A percentile compares a stretch with the other conserved stretches of the same genome.
These are phyloP conservation scores for Drosophila rufa DNA, from an alignment of 1,140 invertebrate genomes.

Conservation along the genomic window DNA sequence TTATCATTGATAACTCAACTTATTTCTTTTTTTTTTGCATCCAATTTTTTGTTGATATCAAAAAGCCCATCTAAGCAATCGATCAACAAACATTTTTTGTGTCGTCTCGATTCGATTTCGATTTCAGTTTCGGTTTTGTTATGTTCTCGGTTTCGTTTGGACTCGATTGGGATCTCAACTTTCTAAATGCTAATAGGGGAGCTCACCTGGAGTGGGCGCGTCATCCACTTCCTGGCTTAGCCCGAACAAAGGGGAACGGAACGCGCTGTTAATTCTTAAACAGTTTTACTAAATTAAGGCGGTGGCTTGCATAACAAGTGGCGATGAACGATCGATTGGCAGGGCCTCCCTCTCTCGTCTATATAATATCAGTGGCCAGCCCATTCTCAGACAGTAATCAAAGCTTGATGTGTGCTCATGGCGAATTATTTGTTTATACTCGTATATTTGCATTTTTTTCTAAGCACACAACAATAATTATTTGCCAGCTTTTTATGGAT, in stretches of 20 bases:
- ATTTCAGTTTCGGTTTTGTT: constrained; percentile 15
- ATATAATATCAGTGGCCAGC: not conserved
- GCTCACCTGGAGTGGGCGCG: constrained; percentile 16
- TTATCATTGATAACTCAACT: not conserved
- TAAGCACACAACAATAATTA: constrained; percentile 20
- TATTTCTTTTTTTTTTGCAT: not conserved
- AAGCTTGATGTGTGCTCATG: constrained; percentile 1
- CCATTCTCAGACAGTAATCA: constrained; percentile 9
- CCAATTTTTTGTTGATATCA: not conserved
- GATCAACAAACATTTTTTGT: constrained; percentile 12
- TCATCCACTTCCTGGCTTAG: constrained; percentile 29
- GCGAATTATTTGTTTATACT: constrained; percentile 12
- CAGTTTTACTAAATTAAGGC: constrained; percentile 28
- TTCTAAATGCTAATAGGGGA: constrained; percentile 52
- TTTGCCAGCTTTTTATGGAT: constrained; percentile 7
- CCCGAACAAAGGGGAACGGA: constrained; percentile 20
- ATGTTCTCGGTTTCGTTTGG: constrained; percentile 39
- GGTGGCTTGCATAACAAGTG: constrained; percentile 26
- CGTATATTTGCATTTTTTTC: constrained; percentile 28
- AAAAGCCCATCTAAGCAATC: not conserved
- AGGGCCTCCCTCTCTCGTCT: constrained; percentile 3
- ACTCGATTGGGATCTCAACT: constrained; percentile 16
- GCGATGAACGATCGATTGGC: not conserved
- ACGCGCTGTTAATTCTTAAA: constrained; percentile 33
- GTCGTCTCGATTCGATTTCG: constrained; percentile 11